Percentiles rank a stretch among this genome's conserved stretches.
phyloP scores from a whole-genome alignment of 1,140 invertebrate genomes.

The Lasioglossum albipes region DNA sequence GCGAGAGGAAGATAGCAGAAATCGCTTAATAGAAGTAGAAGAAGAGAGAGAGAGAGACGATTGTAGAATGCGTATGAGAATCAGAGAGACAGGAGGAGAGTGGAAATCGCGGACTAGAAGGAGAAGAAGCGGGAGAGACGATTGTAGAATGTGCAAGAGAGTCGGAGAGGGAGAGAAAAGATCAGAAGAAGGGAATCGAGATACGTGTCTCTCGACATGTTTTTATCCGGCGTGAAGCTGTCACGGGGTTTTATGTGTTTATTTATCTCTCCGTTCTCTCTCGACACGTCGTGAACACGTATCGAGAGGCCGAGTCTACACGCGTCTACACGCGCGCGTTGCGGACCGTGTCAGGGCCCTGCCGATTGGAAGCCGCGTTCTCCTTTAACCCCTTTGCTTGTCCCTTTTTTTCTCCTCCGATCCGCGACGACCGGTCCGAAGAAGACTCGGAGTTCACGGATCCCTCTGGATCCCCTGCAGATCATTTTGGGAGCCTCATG shows the following conservation, averaged over 20 bases:
- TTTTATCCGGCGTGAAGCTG: slow-evolving; percentile 67
- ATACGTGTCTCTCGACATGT: slow-evolving; percentile 64
- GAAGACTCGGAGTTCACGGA: neutral
- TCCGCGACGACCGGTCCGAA: slow-evolving; percentile 52
- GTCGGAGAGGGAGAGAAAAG: slow-evolving; percentile 16
- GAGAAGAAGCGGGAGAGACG: neutral
- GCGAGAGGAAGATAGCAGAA: no score
- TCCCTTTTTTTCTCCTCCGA: slow-evolving; percentile 10
- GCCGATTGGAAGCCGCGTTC: slow-evolving; percentile 49
- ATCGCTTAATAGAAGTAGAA: no score
- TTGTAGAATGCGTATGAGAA: no score
- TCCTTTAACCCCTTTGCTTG: slow-evolving; percentile 55
- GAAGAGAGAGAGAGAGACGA: no score
- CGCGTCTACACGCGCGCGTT: slow-evolving; percentile 3
- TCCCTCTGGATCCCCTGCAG: neutral
- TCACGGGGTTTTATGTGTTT: slow-evolving; percentile 67
- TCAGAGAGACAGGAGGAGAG: neutral
- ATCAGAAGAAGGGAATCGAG: slow-evolving; percentile 47
- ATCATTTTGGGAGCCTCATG: neutral
- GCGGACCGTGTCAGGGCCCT: slow-evolving; percentile 33
- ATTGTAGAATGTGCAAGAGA: neutral
- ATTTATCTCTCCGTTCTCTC: slow-evolving; percentile 61
- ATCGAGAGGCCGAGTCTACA: slow-evolving; percentile 33
- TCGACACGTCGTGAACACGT: slow-evolving; percentile 33
- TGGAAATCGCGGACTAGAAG: slow-evolving; percentile 16